Evolutionary conservation across 2,113 vertebrate species (phyloP).

Genomic region (Coreoperca whiteheadi): DNA sequence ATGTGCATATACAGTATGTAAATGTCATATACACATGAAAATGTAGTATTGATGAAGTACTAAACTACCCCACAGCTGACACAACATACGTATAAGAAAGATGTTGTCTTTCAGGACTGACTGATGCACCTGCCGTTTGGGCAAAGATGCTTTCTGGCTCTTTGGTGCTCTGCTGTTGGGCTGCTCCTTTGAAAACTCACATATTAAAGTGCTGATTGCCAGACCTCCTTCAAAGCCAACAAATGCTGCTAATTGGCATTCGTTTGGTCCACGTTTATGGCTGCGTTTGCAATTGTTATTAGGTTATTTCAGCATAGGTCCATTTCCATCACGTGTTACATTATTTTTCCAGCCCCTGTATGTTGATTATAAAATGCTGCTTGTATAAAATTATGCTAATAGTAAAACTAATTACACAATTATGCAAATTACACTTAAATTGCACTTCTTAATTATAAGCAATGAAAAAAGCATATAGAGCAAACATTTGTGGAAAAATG

Average conservation of each 20-base stretch:
- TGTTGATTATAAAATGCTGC: background rate
- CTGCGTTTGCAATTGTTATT: background rate
- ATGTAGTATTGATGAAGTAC: background rate
- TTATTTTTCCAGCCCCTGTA: background rate
- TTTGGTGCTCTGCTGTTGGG: background rate
- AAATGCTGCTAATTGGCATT: constrained; percentile 18
- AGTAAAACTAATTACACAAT: background rate
- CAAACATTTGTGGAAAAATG: background rate
- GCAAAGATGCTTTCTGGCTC: background rate
- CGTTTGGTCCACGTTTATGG: background rate
- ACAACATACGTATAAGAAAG: background rate
- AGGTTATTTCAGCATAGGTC: background rate
- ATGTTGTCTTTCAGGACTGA: background rate
- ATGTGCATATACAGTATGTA: background rate
- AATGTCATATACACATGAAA: background rate
- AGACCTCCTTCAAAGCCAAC: background rate
- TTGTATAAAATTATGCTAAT: background rate
- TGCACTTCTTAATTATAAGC: background rate
- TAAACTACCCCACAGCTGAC: background rate
- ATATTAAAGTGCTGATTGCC: constrained; percentile 10
- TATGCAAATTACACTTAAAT: background rate
- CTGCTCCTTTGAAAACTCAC: constrained; percentile 1
- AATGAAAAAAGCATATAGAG: background rate
- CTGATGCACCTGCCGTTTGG: background rate
- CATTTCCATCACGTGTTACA: background rate